Percentiles rank a stretch among this genome's conserved stretches.
Evolutionary conservation across 2,113 vertebrate genomes (phyloP).

Genomic region (Cynopterus brachyotis): DNA sequence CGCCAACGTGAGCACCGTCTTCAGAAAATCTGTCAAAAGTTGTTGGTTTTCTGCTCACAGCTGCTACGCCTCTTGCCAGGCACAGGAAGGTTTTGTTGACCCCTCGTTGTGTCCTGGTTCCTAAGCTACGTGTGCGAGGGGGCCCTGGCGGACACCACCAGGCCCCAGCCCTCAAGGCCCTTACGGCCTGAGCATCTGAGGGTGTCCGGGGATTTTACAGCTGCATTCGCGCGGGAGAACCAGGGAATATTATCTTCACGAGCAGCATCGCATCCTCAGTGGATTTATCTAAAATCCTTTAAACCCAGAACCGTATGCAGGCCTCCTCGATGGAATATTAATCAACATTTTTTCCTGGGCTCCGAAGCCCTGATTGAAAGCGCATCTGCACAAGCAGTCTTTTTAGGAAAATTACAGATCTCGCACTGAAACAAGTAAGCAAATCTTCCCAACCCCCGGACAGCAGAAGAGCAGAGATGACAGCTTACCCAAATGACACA

Average conservation of each 20-base stretch:
- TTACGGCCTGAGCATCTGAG: background rate
- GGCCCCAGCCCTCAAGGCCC: background rate
- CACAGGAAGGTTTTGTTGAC: background rate
- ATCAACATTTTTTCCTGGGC: background rate
- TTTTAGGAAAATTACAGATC: conserved; percentile 53
- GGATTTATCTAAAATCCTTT: conserved; percentile 13
- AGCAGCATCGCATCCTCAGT: background rate
- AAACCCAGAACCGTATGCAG: background rate
- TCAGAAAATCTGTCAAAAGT: background rate
- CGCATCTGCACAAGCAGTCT: background rate
- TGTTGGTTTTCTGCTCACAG: background rate
- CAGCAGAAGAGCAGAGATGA: background rate
- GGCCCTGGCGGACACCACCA: background rate
- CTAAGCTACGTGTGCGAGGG: rapidly evolving
- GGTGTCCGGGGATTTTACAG: rapidly evolving
- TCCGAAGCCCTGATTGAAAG: conserved; percentile 43
- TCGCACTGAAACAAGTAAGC: conserved; percentile 22
- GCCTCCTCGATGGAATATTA: conserved; percentile 29
- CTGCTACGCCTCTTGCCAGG: background rate
- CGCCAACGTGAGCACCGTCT: rapidly evolving
- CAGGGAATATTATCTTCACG: background rate
- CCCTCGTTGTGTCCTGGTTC: background rate
- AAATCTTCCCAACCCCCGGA: background rate
- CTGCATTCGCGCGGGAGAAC: rapidly evolving
- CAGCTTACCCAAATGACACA: background rate